Percentiles rank a stretch among this genome's conserved stretches.
These are phyloP conservation scores for Bombyx mandarina DNA, from an alignment of 1,140 invertebrate genomes.

Conservation along the genomic window DNA sequence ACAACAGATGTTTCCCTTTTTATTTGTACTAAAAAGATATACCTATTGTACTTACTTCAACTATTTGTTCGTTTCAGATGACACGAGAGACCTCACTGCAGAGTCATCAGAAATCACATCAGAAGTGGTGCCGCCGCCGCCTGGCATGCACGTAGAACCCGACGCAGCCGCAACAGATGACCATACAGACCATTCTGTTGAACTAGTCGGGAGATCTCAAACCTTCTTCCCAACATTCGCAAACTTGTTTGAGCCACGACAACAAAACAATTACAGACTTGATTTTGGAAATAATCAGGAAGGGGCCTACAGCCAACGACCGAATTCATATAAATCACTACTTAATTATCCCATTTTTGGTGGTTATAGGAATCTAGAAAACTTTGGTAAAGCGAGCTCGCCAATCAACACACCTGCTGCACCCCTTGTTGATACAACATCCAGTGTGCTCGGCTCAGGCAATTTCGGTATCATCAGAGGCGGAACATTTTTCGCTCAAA, in stretches of 20 bases:
- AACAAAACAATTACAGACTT: conserved; percentile 49
- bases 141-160: conserved; percentile 20
- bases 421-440: conserved; percentile 50
- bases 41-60: not conserved
- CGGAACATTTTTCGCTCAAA: conserved; percentile 84
- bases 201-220: conserved; percentile 58
- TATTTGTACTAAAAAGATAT: conserved; percentile 1
- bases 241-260: conserved; percentile 61
- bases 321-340: conserved; percentile 60
- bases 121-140: conserved; percentile 47
- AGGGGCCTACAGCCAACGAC: conserved; percentile 65
- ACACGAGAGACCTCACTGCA: conserved; percentile 43
- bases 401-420: conserved; percentile 35
- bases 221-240: conserved; percentile 66
- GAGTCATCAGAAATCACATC: conserved; percentile 62
- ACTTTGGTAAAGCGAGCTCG: conserved; percentile 39
- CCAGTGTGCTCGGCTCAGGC: conserved; percentile 82
- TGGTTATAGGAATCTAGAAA: conserved; percentile 49
- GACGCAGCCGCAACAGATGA: conserved; percentile 31
- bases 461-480: conserved; percentile 91
- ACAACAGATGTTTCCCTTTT: not conserved
- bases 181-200: conserved; percentile 56
- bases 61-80: conserved; percentile 45
- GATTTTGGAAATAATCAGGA: conserved; percentile 56
- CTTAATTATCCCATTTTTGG: conserved; percentile 64